Conservation (phyloP, 1,140 invertebrate species). For the Atopsyche davidsoni region DNA sequence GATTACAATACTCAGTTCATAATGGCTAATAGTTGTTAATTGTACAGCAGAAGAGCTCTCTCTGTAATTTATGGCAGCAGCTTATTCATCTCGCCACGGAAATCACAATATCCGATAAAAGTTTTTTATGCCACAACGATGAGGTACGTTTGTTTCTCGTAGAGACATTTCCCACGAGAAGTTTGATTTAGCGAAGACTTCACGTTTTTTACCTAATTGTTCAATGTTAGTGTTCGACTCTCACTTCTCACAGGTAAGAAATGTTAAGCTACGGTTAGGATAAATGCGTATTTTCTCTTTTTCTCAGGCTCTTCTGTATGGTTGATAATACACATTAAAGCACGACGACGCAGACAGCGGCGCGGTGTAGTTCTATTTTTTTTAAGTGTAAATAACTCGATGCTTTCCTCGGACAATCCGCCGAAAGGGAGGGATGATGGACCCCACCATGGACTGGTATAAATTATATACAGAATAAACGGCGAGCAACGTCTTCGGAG, state of each 20-base stretch:
- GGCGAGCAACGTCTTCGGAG: too few species aligned
- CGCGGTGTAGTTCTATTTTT: too few species aligned
- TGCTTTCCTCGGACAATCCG: too few species aligned
- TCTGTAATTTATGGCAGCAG: conserved; percentile 7
- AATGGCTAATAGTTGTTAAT: too few species aligned
- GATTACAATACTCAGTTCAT: too few species aligned
- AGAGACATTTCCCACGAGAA: conserved; percentile 9
- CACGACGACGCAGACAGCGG: not conserved
- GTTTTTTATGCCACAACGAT: conserved; percentile 8
- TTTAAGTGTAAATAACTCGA: too few species aligned
- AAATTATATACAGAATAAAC: too few species aligned
- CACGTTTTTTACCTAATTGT: conserved; percentile 20
- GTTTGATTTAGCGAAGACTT: conserved; percentile 9
- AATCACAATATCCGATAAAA: conserved; percentile 2
- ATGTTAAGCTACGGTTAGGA: conserved; percentile 2
- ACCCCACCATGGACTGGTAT: too few species aligned
- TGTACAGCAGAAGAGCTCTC: conserved; percentile 13
- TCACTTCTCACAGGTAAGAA: conserved; percentile 14
- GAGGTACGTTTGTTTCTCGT: not conserved
- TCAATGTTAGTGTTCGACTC: not conserved
- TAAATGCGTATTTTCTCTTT: conserved; percentile 19
- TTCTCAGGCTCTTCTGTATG: conserved; percentile 9
- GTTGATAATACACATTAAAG: conserved; percentile 6
- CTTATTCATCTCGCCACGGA: conserved; percentile 16
- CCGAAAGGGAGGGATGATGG: too few species aligned